Base-by-base conservation (phyloP, 64 coral and sea anemone genomes). In the Porites australiensis region DNA sequence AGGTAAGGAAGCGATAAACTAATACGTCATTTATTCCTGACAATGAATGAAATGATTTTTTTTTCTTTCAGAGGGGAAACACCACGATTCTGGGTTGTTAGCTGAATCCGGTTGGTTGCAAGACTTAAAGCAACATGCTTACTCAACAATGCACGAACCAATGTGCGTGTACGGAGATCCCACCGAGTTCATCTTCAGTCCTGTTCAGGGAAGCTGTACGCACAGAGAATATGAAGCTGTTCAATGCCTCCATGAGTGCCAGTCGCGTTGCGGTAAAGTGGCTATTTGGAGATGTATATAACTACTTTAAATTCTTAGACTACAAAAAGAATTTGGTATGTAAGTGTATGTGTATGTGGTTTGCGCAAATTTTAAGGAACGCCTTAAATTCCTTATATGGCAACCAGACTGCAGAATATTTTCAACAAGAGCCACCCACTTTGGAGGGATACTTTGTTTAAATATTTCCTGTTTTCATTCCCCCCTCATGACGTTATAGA, bases 21-120 rank as follows among this genome's bases (percentile, higher is more conserved):
- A 77, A 23, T 77, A 77, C 3, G 74, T 77, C n/a, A 77, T 18
- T 5, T 77, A 77, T 77, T 77, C 74, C 74, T 77, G 74, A 74
- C 6, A 74, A 74, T 8, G 70, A 74, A 74, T 74, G 70, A 60
- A 60, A 60, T 60, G 58, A 60, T 7, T 60, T 60, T 60, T 60
- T 60, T 7, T 60, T 60, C 58, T 60, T 60, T 60, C 58, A 60
- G 58, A 66, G 64, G 64, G 64, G 15, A 66, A 66, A 66, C 64
- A n/a, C 2, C 64, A 66, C 64, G 64, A 66, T 66, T 66, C 64
- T 66, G 64, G 7, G 20, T 14, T 66, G 64, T 66, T 77, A 77
- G 74, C 3, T 77, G 74, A 77, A 23, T 77, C 74, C 74, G 23
- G 74, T 77, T 77, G n/a, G 74, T 77, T 77, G 74, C 43, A 27